phyloP scores from a whole-genome alignment of 2,888 invertebrate species.

The Penaeus monodon region DNA sequence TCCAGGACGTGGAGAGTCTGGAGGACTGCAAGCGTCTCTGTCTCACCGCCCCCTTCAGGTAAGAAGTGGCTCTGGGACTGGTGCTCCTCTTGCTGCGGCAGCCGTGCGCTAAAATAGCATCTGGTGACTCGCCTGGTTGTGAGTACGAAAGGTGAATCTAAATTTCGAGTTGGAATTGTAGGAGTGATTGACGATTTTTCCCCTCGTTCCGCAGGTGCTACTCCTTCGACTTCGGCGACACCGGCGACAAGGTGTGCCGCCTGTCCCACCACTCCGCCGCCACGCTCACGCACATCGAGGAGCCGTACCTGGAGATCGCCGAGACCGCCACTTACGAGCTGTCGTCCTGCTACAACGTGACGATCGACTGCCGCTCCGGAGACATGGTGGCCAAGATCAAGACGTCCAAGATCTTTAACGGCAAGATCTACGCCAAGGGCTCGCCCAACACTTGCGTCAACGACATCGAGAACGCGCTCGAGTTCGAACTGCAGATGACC shows the following conservation, averaged over 20 bases:
- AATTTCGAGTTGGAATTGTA: no score
- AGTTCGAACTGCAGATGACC: slow-evolving; percentile 91
- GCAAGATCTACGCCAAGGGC: slow-evolving; percentile 94
- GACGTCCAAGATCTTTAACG: slow-evolving; percentile 91
- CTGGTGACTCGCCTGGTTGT: no score
- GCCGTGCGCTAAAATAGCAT: no score
- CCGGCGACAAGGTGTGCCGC: slow-evolving; percentile 92
- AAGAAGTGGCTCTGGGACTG: neutral
- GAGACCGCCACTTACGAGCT: slow-evolving; percentile 93
- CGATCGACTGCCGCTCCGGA: slow-evolving; percentile 87
- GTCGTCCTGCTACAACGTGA: slow-evolving; percentile 93
- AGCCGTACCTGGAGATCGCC: slow-evolving; percentile 75
- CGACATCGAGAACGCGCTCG: slow-evolving; percentile 87
- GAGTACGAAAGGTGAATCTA: neutral
- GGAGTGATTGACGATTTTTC: neutral
- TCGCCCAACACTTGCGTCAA: slow-evolving; percentile 92
- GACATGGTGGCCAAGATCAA: slow-evolving; percentile 94
- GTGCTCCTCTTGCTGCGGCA: no score
- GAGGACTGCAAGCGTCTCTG: slow-evolving; percentile 68
- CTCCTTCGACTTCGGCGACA: slow-evolving; percentile 93
- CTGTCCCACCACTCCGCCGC: slow-evolving; percentile 91
- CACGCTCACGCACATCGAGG: slow-evolving; percentile 77
- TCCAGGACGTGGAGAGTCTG: slow-evolving; percentile 68
- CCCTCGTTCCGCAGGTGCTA: slow-evolving; percentile 76
- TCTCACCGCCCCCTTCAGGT: slow-evolving; percentile 66